phyloP scores from a whole-genome alignment of 2,797 vertebrate species.

The Epinephelus coioides region DNA sequence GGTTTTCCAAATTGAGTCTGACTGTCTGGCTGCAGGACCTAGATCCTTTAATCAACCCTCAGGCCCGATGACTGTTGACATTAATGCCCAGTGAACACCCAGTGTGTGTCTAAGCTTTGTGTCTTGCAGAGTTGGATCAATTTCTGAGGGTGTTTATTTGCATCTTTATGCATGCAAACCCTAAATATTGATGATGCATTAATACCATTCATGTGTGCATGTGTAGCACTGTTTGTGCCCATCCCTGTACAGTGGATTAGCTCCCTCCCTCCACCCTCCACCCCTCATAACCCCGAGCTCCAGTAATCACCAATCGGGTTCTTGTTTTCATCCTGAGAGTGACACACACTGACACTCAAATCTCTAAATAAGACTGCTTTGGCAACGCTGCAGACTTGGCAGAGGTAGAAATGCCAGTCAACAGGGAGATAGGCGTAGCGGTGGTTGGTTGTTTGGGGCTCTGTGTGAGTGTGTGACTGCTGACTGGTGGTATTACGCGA shows the following conservation, averaged over 20 bases:
- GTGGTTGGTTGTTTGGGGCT: conserved; percentile 36
- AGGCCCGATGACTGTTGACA: conserved; percentile 62
- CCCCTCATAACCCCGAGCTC: conserved; percentile 37
- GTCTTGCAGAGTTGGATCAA: conserved; percentile 20
- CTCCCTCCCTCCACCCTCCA: conserved; percentile 36
- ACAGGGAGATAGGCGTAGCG: conserved; percentile 30
- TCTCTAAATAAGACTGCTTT: conserved; percentile 55
- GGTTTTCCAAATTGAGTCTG: conserved; percentile 60
- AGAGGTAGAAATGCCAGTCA: conserved; percentile 45
- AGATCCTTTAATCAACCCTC: conserved; percentile 69
- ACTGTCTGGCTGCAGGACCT: conserved; percentile 52
- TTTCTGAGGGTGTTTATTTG: conserved; percentile 12
- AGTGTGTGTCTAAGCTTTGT: conserved; percentile 19
- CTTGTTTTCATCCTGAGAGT: conserved; percentile 49
- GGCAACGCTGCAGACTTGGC: conserved; percentile 65
- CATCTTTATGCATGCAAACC: conserved; percentile 11
- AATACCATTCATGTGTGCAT: conserved; percentile 24
- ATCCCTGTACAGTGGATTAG: conserved; percentile 66
- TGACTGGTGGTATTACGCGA: conserved; percentile 60
- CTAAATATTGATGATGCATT: conserved; percentile 1
- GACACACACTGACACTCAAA: conserved; percentile 46
- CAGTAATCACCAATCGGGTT: conserved; percentile 72
- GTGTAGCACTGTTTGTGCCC: conserved; percentile 31
- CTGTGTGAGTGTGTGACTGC: conserved; percentile 54
- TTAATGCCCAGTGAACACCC: conserved; percentile 54